Evolutionary conservation across 1,140 invertebrate genomes (phyloP).

Genomic region (Drepana arcuata): DNA sequence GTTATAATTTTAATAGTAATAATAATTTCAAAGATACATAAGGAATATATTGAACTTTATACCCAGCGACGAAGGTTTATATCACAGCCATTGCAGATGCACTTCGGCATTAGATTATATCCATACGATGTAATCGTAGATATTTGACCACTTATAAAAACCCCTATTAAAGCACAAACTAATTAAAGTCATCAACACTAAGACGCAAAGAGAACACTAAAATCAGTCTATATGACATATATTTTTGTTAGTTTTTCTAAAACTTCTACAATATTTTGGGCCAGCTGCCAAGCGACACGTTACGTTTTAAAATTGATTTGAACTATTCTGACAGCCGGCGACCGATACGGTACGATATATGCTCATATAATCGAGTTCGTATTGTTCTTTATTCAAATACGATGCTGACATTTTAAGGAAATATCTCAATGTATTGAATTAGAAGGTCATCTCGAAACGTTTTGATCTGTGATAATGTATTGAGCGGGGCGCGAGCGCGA

Average conservation of each 20-base stretch:
- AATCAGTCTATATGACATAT: no score
- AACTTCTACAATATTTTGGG: slow-evolving; percentile 12
- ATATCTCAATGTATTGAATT: slow-evolving; percentile 33
- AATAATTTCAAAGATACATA: no score
- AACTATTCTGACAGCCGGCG: slow-evolving; percentile 23
- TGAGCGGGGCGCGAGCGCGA: slow-evolving; percentile 39
- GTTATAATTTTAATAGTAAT: no score
- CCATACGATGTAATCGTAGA: slow-evolving; percentile 33
- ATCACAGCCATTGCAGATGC: slow-evolving; percentile 58
- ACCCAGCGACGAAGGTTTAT: slow-evolving; percentile 53
- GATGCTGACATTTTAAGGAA: slow-evolving; percentile 29
- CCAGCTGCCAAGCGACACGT: slow-evolving; percentile 29
- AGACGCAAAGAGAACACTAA: slow-evolving; percentile 14
- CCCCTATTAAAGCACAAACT: slow-evolving; percentile 13
- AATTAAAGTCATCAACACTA: slow-evolving; percentile 9
- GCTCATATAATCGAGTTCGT: neutral
- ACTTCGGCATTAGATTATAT: slow-evolving; percentile 53
- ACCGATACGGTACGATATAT: slow-evolving; percentile 1
- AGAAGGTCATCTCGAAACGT: slow-evolving; percentile 52
- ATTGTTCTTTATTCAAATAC: slow-evolving; percentile 7
- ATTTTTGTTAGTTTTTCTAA: slow-evolving; percentile 9
- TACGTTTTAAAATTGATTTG: slow-evolving; percentile 40
- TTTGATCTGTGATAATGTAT: slow-evolving; percentile 52
- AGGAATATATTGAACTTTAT: slow-evolving; percentile 31
- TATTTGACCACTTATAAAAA: slow-evolving; percentile 23